phyloP scores from a whole-genome alignment of 2,113 vertebrate genomes.

The Alectura lathami region DNA sequence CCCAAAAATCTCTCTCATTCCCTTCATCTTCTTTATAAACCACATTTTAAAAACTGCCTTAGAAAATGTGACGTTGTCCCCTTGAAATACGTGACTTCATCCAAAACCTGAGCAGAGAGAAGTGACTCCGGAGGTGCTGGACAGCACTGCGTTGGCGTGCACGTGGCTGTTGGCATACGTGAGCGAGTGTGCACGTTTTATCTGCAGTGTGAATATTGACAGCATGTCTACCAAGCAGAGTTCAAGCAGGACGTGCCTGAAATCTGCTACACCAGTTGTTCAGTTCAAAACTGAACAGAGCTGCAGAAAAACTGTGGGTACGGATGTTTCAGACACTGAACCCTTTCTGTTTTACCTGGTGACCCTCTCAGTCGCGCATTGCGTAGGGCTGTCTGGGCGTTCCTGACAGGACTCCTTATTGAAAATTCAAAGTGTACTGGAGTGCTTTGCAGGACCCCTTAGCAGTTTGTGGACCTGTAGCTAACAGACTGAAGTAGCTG shows the following conservation, averaged over 20 bases:
- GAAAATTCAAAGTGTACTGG: not conserved
- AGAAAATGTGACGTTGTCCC: not conserved
- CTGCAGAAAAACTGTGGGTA: not conserved
- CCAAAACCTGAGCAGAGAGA: not conserved
- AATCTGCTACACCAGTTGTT: not conserved
- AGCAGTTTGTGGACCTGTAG: not conserved
- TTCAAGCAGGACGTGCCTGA: not conserved
- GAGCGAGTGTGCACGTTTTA: not conserved
- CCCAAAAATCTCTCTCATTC: not conserved
- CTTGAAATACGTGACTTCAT: not conserved
- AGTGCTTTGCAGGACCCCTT: not conserved
- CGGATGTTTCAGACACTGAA: not conserved
- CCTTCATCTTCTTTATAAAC: not conserved
- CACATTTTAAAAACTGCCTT: not conserved
- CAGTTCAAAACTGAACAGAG: not conserved
- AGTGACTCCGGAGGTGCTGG: not conserved
- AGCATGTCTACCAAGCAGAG: not conserved
- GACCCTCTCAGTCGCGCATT: not conserved
- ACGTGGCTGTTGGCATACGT: not conserved
- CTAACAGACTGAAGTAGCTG: not conserved
- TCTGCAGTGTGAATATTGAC: not conserved
- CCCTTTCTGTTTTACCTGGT: not conserved
- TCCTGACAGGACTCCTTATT: not conserved
- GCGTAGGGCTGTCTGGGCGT: not conserved
- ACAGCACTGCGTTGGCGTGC: not conserved